Evolutionary conservation across 37 sponge, comb jelly and placozoan species (phyloP).

Genomic region (Oopsacas minuta): DNA sequence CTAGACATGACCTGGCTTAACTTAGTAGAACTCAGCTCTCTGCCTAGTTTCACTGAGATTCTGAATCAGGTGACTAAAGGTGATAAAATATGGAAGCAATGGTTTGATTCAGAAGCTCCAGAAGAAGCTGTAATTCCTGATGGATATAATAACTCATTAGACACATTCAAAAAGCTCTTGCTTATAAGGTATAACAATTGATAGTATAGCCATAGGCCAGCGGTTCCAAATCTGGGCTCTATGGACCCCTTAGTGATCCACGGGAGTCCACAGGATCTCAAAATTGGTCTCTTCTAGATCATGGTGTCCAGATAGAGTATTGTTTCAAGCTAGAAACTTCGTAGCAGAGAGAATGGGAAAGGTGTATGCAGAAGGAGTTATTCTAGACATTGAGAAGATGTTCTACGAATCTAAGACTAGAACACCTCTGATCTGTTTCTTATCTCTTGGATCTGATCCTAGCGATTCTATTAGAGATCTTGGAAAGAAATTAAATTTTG

Average conservation of each 20-base stretch:
- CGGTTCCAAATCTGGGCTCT: too few relatives aligned
- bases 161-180: constrained; percentile 67
- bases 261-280: too few relatives aligned
- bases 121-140: constrained; percentile 90
- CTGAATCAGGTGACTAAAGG: constrained; percentile 82
- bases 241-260: too few relatives aligned
- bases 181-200: constrained; percentile 74
- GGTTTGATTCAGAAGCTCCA: constrained; percentile 95
- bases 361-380: constrained; percentile 84
- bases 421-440: constrained; percentile 90
- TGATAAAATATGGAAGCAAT: constrained; percentile 81
- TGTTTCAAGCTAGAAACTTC: constrained; percentile 91
- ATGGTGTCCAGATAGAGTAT: constrained; percentile 96
- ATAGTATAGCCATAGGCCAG: too few relatives aligned
- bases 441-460: constrained; percentile 96
- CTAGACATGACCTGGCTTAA: constrained; percentile 96
- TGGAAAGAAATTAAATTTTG: constrained; percentile 68
- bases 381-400: constrained; percentile 81
- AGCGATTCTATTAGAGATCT: constrained; percentile 80
- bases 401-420: constrained; percentile 65
- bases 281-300: constrained; percentile 33
- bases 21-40: constrained; percentile 79
- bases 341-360: constrained; percentile 78
- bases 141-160: constrained; percentile 82
- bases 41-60: constrained; percentile 82